Base-by-base conservation (phyloP, 2,113 vertebrate species). In the Limanda limanda region DNA sequence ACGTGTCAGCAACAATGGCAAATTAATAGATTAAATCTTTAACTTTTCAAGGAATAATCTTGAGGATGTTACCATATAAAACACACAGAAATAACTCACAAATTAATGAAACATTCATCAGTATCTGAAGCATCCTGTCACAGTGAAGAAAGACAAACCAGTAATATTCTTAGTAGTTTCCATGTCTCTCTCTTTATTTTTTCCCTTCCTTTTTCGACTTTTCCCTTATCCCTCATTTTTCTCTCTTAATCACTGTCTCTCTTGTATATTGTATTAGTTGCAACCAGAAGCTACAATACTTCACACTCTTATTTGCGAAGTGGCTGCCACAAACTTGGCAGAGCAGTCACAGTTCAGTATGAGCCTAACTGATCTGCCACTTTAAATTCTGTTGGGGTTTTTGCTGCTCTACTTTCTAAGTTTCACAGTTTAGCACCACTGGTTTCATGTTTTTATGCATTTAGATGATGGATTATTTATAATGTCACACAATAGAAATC, bases 221-320 rank as follows among this genome's bases (percentile, higher is more conserved):
- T 31, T 51, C 12, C 23, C 8, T 6, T 54, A 1, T 62, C 21
- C 48, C 59, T 40, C 37, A 42, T 61, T 18, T n/a, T 0, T 45
- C 21, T 24, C 37, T 61, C 58, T 27, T 23, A 18, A 15, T 27
- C 56, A 24, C 24, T 15, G 57, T 69, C 70, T 78, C 24, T 56
- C 6, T 24, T 65, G 66, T 82, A 25, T 76, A 63, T 79, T 73
- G 78, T 76, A 76, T 54, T 51, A 40, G 62, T n/a, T n/a, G 47
- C 71, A 70, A 47, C 61, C 69, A 56, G 81, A 40, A 79, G 82
- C 67, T 21, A 42, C 3, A 21, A 17, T 7, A 40, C 64, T 69
- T 62, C 45, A 24, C 45, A 24, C 61, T 56, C 35, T 71, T 31
- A 51, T 51, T 17, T 51, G 35, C 60, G 27, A 57, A 10, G 20